Percentiles rank a stretch among this genome's conserved stretches.
phyloP scores from a whole-genome alignment of 2,113 vertebrate genomes.

The western clawed frog (Xenopus tropicalis) region UCB_Xtro_10.0 CM004448.2:86064501-86065000 shows the following conservation, averaged over 20 bases:
- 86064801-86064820: conserved; percentile 75
- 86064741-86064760: conserved; percentile 87
- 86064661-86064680: conserved; percentile 16
- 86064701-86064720: too few species aligned
- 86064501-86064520: too few species aligned
- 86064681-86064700: conserved; percentile 10
- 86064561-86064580: conserved; percentile 14
- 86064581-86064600: conserved; percentile 14
- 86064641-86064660: conserved; percentile 23
- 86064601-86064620: conserved; percentile 22
- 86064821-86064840: conserved; percentile 45
- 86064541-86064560: not conserved
- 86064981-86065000: too few species aligned
- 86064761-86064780: conserved; percentile 91
- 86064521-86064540: too few species aligned
- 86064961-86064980: conserved; percentile 29
- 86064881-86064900: conserved; percentile 83
- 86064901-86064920: conserved; percentile 89
- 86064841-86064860: conserved; percentile 76
- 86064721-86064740: conserved; percentile 3
- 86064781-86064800: conserved; percentile 88
- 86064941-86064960: conserved; percentile 71
- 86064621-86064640: conserved; percentile 22
- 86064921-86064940: conserved; percentile 85
- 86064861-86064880: conserved; percentile 89